These are phyloP conservation scores for Ennomos fuscantarius DNA, from an alignment of 2,888 invertebrate genomes.

Conservation along the genomic window DNA sequence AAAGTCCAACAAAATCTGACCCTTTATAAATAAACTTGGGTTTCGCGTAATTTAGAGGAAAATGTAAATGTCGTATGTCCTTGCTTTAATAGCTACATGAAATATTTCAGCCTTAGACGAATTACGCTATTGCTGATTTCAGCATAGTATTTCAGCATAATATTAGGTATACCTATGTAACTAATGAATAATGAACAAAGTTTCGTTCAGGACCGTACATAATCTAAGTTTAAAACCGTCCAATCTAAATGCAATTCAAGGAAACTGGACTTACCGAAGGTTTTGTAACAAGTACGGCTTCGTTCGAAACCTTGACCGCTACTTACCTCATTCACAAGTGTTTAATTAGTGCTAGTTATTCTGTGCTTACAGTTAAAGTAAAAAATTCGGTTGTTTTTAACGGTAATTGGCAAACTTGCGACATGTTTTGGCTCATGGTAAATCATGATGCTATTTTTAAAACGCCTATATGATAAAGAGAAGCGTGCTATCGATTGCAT, in stretches of 20 bases:
- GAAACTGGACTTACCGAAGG: conserved; percentile 10
- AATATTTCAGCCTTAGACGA: no score
- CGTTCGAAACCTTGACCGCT: conserved; percentile 13
- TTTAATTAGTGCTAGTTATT: conserved; percentile 9
- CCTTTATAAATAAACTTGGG: no score
- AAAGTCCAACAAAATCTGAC: no score
- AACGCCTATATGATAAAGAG: conserved; percentile 4
- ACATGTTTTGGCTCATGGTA: conserved; percentile 11
- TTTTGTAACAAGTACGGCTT: conserved; percentile 16
- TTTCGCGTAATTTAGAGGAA: no score
- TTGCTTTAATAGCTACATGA: no score
- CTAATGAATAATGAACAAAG: no score
- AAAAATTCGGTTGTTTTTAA: not conserved
- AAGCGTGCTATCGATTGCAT: conserved; percentile 11
- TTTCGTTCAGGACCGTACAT: not conserved
- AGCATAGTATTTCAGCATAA: no score
- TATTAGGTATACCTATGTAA: no score
- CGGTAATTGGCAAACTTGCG: conserved; percentile 4
- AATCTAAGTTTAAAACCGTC: conserved; percentile 13
- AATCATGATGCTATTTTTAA: conserved; percentile 14
- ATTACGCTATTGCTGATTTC: no score
- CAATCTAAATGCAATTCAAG: conserved; percentile 17
- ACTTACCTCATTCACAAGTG: conserved; percentile 14
- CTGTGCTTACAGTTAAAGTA: no score
- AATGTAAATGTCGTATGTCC: no score